These are phyloP conservation scores for Tricholaema leucomelas DNA, from an alignment of 2,113 vertebrate species.

Conservation along the genomic window DNA sequence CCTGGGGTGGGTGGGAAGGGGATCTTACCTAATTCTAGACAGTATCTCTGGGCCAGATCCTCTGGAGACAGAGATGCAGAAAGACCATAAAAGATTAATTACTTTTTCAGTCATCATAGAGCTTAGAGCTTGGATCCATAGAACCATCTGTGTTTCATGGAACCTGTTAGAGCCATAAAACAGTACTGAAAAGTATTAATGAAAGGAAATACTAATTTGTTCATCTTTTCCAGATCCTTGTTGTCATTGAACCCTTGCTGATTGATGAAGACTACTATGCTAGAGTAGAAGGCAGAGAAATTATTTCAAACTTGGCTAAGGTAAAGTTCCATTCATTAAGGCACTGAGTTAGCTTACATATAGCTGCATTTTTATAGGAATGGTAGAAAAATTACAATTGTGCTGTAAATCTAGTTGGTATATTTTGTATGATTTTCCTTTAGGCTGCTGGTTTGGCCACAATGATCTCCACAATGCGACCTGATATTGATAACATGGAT, in stretches of 20 bases:
- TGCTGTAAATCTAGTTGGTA: neutral
- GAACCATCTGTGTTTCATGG: neutral
- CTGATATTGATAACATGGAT: constrained; percentile 99
- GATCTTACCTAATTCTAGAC: neutral
- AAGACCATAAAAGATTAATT: neutral
- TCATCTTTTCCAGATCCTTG: constrained; percentile 86
- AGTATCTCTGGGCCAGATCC: neutral
- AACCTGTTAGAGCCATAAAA: neutral
- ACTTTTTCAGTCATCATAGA: neutral
- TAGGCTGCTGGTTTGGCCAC: constrained; percentile 98
- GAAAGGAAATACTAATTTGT: neutral
- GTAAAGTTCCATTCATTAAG: constrained; percentile 61
- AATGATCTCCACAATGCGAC: constrained; percentile 99
- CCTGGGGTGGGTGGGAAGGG: neutral
- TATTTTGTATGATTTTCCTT: neutral
- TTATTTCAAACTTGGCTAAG: constrained; percentile 99
- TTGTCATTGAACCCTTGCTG: constrained; percentile 95
- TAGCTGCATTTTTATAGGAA: neutral
- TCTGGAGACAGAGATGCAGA: neutral
- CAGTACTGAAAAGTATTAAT: neutral
- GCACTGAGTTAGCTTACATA: neutral
- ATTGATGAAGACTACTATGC: constrained; percentile 99
- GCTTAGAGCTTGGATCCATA: neutral
- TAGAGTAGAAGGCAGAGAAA: constrained; percentile 98
- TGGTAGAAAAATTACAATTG: neutral